These are phyloP conservation scores for Digitonthophagus gazella DNA, from an alignment of 2,888 invertebrate species.

Conservation along the genomic window DNA sequence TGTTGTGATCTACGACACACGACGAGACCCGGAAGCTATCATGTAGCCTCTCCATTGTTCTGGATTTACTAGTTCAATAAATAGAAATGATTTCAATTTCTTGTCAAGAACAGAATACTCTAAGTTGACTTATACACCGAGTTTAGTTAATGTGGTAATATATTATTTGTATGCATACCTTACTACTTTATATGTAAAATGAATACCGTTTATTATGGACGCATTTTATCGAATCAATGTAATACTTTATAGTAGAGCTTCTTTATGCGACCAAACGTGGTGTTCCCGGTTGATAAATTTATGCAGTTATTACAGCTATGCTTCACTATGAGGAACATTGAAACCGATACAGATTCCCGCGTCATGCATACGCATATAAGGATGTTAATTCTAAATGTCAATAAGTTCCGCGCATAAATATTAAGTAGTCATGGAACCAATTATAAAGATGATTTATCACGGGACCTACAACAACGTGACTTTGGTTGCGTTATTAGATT, in stretches of 20 bases:
- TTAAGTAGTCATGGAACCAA: not conserved
- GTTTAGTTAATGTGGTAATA: not conserved
- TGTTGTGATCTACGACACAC: not conserved
- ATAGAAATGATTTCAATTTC: not conserved
- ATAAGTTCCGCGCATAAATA: not conserved
- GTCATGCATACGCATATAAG: not conserved
- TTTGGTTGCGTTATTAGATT: not conserved
- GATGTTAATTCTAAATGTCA: not conserved
- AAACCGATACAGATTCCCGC: not conserved
- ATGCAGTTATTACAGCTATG: no score
- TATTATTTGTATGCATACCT: not conserved
- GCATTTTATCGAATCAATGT: no score
- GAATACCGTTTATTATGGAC: no score
- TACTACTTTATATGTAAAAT: no score
- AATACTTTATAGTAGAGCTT: no score
- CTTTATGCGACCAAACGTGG: no score
- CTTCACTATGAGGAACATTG: not conserved
- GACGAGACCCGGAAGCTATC: not conserved
- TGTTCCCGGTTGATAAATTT: no score
- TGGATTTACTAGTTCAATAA: not conserved
- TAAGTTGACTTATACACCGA: not conserved
- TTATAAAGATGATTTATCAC: not conserved
- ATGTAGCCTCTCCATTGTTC: not conserved
- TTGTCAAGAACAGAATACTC: not conserved
- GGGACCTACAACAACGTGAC: not conserved